Percentiles rank a stretch among this genome's conserved stretches.
phyloP scores from a whole-genome alignment of 2,888 invertebrate species.

The Aphodius sticticus region DNA sequence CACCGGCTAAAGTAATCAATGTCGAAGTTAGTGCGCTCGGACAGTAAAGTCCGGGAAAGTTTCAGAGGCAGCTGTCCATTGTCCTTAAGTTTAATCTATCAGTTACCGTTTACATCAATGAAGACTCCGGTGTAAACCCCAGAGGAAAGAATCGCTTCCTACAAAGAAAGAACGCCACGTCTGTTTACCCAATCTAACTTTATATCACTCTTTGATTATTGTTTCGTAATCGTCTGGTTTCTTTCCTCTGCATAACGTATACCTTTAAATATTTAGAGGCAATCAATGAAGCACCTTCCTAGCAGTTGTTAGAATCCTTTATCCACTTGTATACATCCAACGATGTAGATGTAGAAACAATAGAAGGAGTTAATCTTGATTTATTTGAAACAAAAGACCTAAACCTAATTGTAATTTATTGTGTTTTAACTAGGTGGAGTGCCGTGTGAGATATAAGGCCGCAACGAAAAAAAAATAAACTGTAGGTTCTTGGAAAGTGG shows the following conservation, averaged over 20 bases:
- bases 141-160: neutral
- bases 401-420: slow-evolving; percentile 38
- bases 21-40: slow-evolving; percentile 19
- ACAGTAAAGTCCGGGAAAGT: slow-evolving; percentile 14
- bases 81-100: slow-evolving; percentile 25
- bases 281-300: neutral
- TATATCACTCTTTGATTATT: slow-evolving; percentile 7
- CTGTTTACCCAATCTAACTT: slow-evolving; percentile 16
- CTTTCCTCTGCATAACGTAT: neutral
- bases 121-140: slow-evolving; percentile 20
- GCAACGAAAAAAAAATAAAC: neutral
- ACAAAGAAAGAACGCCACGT: slow-evolving; percentile 8
- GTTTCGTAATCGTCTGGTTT: slow-evolving; percentile 18
- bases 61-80: slow-evolving; percentile 22
- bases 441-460: slow-evolving; percentile 18
- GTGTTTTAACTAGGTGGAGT: slow-evolving; percentile 36
- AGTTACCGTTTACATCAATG: slow-evolving; percentile 12
- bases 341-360: neutral
- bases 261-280: slow-evolving; percentile 18
- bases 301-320: neutral
- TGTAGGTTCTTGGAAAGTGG: slow-evolving; percentile 15
- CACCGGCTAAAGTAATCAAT: slow-evolving; percentile 20
- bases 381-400: slow-evolving; percentile 30
- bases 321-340: neutral
- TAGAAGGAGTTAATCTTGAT: neutral